Base-by-base conservation (phyloP, 2,113 vertebrate species). In the Corydoras maculifer region DNA sequence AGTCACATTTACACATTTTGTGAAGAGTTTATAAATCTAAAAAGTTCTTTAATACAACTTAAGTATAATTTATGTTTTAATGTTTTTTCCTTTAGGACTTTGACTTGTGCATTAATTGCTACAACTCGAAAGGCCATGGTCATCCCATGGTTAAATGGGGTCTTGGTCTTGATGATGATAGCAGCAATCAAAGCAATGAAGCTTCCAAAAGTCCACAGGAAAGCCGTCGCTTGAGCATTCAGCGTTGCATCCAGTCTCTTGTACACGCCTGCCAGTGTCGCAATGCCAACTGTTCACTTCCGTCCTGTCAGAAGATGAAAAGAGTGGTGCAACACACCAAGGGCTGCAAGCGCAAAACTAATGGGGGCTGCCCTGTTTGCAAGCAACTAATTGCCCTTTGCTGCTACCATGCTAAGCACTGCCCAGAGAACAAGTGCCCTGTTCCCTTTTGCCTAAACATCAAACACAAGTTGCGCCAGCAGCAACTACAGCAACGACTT, bases 71-170 rank as follows among this genome's bases (percentile, higher is more conserved):
- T 63, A 62, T 69, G 3, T 69, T 7, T 2, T 73, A 9, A 0
- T 35, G 11, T 49, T 3, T 75, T 53, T 54, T 51, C 11, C 57
- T 62, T 72, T 80, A 99, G 97, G 97, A 99, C 86, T 99, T 98
- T 1, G 97, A 99, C 87, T 91, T 99, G 65, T 99, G 97, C 84
- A 97, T 99, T 80, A 97, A 90, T 88, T 99, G 97, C 91, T 96
- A 98, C 87, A 97, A 96, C 87, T 88, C 87, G 65, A 98, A 96
- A 88, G 94, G 92, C 85, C 97, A 99, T 14, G 94, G 95, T 82
- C 97, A 99, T 85, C 95, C 93, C 85, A 98, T 99, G 97, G 95
- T 98, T 10, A 99, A 99, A 82, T 99, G 97, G 96, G 97, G 97
- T 50, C 89, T 99, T 79, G 96, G 97, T 70, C 88, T 99, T 83